Conservation (phyloP, 2,888 invertebrate species). For the Apotomis capreana region DNA sequence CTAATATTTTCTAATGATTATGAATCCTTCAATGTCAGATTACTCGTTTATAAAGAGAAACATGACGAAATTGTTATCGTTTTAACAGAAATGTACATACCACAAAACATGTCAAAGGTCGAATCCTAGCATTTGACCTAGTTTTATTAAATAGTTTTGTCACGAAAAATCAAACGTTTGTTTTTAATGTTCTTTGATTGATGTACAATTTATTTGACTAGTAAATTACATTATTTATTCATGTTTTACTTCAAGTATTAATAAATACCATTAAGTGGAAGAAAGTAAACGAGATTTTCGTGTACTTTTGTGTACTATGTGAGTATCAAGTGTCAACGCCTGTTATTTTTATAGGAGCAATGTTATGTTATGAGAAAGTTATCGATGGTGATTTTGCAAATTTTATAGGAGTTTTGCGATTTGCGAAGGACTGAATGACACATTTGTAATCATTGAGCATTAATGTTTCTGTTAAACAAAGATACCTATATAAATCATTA, state of each 20-base stretch:
- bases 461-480: no score
- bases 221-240: not conserved
- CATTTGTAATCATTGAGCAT: no score
- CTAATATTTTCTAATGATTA: not conserved
- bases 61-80: constrained; percentile 17
- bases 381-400: not conserved
- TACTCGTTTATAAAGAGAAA: constrained; percentile 5
- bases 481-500: no score
- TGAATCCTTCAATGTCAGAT: constrained; percentile 11
- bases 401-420: no score
- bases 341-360: not conserved
- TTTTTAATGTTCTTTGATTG: constrained; percentile 31
- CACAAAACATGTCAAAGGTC: constrained; percentile 33
- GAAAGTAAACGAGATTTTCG: not conserved
- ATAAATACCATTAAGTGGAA: not conserved
- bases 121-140: constrained; percentile 32
- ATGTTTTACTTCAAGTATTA: constrained; percentile 5
- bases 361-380: not conserved
- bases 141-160: constrained; percentile 38
- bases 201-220: not conserved
- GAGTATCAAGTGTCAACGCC: not conserved
- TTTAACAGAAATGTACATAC: constrained; percentile 20
- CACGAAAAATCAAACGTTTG: constrained; percentile 37
- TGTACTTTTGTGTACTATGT: no score
- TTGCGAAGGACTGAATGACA: no score